phyloP scores from a whole-genome alignment of 64 coral and sea anemone species.

The Catalaphyllia jardinei region DNA sequence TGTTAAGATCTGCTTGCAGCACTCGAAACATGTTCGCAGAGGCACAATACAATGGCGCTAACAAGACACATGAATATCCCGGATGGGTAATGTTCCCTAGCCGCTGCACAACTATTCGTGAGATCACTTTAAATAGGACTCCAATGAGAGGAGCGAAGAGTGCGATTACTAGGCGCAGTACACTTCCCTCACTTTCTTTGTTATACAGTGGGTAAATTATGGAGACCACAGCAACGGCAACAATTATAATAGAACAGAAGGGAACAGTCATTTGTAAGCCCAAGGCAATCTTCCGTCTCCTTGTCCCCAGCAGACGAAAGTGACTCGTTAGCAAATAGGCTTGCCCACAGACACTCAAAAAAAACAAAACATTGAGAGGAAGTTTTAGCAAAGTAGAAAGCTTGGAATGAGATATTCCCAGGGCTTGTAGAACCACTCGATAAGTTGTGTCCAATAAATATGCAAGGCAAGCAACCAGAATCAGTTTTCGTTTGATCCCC shows the following conservation, averaged over 20 bases:
- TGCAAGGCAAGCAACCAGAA: too few relatives aligned
- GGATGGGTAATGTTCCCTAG: too few relatives aligned
- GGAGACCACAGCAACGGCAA: neutral
- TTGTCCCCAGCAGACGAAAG: neutral
- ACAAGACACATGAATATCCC: too few relatives aligned
- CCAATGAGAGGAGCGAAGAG: neutral
- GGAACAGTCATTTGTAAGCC: neutral
- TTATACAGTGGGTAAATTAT: neutral
- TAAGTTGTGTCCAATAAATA: too few relatives aligned
- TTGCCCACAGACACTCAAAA: neutral
- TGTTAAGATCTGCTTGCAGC: too few relatives aligned
- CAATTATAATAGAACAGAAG: neutral
- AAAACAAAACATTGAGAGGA: neutral
- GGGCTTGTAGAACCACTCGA: too few relatives aligned
- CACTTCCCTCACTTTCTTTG: neutral
- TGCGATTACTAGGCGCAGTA: neutral
- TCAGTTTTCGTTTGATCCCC: too few relatives aligned
- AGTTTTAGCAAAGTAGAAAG: neutral
- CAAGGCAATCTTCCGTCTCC: neutral
- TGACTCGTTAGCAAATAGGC: neutral
- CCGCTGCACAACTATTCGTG: neutral
- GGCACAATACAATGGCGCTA: too few relatives aligned
- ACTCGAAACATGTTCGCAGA: too few relatives aligned
- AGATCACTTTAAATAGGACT: neutral
- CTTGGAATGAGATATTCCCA: too few relatives aligned